Conservation (phyloP, 30 jellyfish, hydroid and myxozoan genomes). For the Hydractinia echinata region DNA sequence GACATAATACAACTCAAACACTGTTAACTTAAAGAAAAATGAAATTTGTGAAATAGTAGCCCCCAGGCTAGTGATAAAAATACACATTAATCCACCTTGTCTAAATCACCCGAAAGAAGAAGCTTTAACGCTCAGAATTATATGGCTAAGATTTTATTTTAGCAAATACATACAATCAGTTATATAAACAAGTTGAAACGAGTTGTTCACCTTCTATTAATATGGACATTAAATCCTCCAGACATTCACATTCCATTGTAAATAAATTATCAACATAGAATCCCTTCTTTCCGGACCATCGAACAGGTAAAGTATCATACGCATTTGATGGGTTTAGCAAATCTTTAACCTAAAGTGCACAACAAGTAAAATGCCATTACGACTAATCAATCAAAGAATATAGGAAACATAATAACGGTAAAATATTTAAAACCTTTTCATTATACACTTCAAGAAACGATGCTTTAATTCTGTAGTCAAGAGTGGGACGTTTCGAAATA, state of each 20-base stretch:
- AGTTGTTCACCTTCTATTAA: conserved; percentile 63
- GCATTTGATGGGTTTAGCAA: conserved; percentile 87
- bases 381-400: neutral
- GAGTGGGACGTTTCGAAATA: conserved; percentile 19
- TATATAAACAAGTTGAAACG: too few relatives aligned
- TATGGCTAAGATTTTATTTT: too few relatives aligned
- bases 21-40: too few relatives aligned
- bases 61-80: too few relatives aligned
- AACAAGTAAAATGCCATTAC: neutral
- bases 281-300: conserved; percentile 87
- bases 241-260: conserved; percentile 69
- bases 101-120: too few relatives aligned
- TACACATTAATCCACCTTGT: too few relatives aligned
- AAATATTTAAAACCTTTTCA: conserved; percentile 68
- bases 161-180: too few relatives aligned
- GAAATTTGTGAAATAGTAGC: too few relatives aligned
- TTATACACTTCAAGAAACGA: conserved; percentile 88
- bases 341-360: conserved; percentile 73
- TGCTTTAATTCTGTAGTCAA: conserved; percentile 47
- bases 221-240: conserved; percentile 67
- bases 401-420: neutral
- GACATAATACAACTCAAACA: too few relatives aligned
- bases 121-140: too few relatives aligned
- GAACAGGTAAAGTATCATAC: conserved; percentile 77
- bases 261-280: conserved; percentile 85